A percentile compares a stretch with the other conserved stretches of the same genome.
Evolutionary conservation across 2,888 invertebrate species (phyloP).

Genomic region (Tridacna crocea): DNA sequence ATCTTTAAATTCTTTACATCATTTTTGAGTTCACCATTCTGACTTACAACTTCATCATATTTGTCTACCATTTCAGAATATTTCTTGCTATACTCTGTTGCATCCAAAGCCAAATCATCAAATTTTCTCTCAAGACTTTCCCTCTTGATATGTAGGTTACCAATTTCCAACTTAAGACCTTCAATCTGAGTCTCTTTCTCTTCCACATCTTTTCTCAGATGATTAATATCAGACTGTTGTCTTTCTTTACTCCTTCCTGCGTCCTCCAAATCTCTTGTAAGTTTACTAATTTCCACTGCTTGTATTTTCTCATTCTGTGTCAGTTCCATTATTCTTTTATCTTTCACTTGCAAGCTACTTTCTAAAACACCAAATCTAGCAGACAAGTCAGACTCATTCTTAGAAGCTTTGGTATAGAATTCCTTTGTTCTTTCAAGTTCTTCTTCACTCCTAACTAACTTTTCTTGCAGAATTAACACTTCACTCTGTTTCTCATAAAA

Average conservation of each 20-base stretch:
- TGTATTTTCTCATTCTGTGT: conserved; percentile 51
- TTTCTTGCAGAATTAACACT: conserved; percentile 50
- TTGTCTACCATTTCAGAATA: neutral
- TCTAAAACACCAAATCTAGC: conserved; percentile 52
- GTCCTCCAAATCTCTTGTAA: conserved; percentile 46
- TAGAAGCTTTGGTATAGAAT: conserved; percentile 54
- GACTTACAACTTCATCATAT: conserved; percentile 23
- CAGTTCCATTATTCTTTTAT: conserved; percentile 48
- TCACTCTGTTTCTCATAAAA: conserved; percentile 62
- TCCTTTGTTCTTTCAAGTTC: conserved; percentile 56
- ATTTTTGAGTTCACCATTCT: conserved; percentile 38
- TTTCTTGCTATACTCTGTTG: neutral
- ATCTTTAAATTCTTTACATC: conserved; percentile 25
- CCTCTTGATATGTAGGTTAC: conserved; percentile 40
- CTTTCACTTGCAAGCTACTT: conserved; percentile 50
- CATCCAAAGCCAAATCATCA: conserved; percentile 19
- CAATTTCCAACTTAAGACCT: conserved; percentile 25
- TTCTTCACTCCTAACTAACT: conserved; percentile 40
- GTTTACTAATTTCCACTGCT: conserved; percentile 54
- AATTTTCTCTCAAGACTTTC: conserved; percentile 34
- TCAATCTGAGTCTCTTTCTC: conserved; percentile 53
- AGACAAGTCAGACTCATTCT: conserved; percentile 60
- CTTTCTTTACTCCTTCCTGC: conserved; percentile 38
- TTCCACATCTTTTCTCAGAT: conserved; percentile 49
- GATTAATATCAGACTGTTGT: conserved; percentile 45